These are phyloP conservation scores for Brachypterus glaber DNA, from an alignment of 2,888 invertebrate species.

Conservation along the genomic window DNA sequence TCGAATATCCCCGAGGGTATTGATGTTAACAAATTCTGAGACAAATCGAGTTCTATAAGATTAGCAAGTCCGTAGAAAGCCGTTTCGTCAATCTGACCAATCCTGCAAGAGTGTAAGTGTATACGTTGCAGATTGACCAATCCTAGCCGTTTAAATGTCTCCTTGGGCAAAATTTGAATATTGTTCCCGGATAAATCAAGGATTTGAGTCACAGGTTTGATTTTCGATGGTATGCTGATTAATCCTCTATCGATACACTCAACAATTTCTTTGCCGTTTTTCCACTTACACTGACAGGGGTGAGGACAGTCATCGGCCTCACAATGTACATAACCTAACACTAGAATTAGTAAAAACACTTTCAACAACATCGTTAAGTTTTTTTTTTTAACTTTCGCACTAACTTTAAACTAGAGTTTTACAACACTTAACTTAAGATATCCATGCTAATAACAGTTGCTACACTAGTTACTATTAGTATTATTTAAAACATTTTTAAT, in stretches of 20 bases:
- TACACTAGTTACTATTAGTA: too few species aligned
- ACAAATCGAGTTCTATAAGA: conserved; percentile 81
- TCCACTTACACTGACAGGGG: conserved; percentile 87
- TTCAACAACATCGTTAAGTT: conserved; percentile 10
- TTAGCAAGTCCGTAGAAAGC: conserved; percentile 82
- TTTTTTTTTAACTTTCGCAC: neutral
- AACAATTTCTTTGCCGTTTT: conserved; percentile 85
- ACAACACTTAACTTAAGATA: too few species aligned
- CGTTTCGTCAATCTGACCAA: conserved; percentile 75
- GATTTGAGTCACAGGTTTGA: conserved; percentile 84
- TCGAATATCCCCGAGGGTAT: conserved; percentile 73
- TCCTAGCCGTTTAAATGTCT: conserved; percentile 71
- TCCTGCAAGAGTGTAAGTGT: conserved; percentile 71
- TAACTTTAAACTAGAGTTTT: too few species aligned
- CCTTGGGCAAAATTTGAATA: conserved; percentile 70
- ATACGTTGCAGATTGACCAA: conserved; percentile 80
- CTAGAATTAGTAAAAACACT: conserved; percentile 14
- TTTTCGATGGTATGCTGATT: conserved; percentile 74
- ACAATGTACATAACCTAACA: conserved; percentile 34
- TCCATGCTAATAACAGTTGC: too few species aligned
- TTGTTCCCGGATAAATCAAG: conserved; percentile 83
- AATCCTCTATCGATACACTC: conserved; percentile 79
- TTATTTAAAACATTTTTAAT: too few species aligned
- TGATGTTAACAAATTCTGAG: conserved; percentile 69
- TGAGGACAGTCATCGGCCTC: conserved; percentile 58